phyloP scores from a whole-genome alignment of 2,113 vertebrate species.

The Octodon degus region DNA sequence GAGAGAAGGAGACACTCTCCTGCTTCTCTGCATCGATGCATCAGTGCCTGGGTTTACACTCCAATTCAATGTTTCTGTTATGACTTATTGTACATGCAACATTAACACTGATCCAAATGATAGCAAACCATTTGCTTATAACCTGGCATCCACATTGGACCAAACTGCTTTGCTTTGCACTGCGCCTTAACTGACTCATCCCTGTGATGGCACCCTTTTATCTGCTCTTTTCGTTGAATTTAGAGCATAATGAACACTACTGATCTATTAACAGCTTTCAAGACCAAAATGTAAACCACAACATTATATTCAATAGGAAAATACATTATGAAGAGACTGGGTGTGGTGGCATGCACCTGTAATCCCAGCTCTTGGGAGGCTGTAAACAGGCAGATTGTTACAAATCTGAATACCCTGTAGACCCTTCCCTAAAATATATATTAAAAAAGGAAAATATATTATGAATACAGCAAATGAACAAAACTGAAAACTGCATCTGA shows the following conservation, averaged over 20 bases:
- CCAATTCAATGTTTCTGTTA: neutral
- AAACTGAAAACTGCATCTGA: neutral
- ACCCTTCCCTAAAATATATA: too few relatives aligned
- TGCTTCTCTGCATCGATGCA: neutral
- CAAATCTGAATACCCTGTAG: too few relatives aligned
- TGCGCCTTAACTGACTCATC: neutral
- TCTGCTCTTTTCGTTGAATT: neutral
- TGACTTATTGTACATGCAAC: neutral
- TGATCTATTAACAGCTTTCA: constrained; percentile 32
- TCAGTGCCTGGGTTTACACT: neutral
- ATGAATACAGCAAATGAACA: neutral
- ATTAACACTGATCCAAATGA: neutral
- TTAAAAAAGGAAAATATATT: neutral
- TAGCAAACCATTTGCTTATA: neutral
- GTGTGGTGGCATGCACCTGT: too few relatives aligned
- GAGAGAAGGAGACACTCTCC: neutral
- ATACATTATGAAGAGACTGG: neutral
- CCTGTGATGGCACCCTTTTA: neutral
- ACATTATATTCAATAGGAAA: neutral
- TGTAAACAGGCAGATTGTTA: too few relatives aligned
- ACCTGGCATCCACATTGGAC: neutral
- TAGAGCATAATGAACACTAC: neutral
- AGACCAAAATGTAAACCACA: neutral
- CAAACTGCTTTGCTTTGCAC: neutral
- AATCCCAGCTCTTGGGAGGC: too few relatives aligned